Evolutionary conservation across 2,797 vertebrate genomes (phyloP).

Genomic region (Lophura swinhoii): DNA sequence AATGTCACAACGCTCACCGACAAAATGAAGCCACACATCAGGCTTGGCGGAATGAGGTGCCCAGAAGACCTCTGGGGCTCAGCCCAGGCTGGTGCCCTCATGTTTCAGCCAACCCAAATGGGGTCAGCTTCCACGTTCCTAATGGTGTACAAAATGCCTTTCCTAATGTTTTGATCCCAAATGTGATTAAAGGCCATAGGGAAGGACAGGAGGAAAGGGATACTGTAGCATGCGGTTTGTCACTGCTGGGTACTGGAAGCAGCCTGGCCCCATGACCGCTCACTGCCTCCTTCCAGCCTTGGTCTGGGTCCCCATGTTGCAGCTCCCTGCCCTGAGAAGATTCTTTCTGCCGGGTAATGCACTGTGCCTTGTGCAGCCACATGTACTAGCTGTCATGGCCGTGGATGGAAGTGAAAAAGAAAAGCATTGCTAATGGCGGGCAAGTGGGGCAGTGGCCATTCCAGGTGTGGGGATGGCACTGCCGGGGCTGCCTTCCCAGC

Average conservation of each 20-base stretch:
- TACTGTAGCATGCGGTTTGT: accelerated
- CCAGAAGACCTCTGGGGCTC: background rate
- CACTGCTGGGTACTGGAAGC: background rate
- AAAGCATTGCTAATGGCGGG: background rate
- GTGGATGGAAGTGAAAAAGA: background rate
- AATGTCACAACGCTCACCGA: background rate
- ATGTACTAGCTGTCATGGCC: background rate
- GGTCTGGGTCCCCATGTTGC: too few species aligned
- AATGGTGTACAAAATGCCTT: background rate
- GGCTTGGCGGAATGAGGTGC: accelerated
- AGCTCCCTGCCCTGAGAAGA: background rate
- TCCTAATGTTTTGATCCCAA: background rate
- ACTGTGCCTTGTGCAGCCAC: background rate
- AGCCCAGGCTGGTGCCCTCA: background rate
- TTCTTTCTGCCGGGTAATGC: background rate
- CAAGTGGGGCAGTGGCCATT: too few species aligned
- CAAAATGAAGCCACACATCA: accelerated
- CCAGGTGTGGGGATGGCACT: background rate
- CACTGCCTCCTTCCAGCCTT: background rate
- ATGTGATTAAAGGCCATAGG: background rate
- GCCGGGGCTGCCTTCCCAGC: background rate
- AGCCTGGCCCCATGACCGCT: background rate
- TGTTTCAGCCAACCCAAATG: background rate
- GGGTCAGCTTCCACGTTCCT: accelerated
- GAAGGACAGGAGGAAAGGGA: background rate